These are phyloP conservation scores for Cygnus atratus DNA, from an alignment of 2,113 vertebrate species.

Conservation along the genomic window DNA sequence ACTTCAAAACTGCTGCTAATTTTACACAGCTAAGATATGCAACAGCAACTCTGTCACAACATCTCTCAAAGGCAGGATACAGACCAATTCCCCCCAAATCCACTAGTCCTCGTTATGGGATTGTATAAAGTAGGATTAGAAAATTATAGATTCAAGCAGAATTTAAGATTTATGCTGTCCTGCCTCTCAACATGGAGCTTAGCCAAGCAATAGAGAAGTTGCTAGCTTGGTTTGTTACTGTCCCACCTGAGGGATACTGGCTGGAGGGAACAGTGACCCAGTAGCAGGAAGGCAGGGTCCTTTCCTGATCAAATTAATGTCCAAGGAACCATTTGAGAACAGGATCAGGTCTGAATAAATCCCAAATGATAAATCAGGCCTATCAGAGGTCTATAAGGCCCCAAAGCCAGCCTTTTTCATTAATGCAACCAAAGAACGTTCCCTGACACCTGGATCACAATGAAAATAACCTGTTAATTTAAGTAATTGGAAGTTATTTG, in stretches of 20 bases:
- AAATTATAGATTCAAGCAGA: neutral
- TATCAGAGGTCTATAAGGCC: neutral
- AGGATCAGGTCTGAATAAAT: neutral
- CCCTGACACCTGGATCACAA: neutral
- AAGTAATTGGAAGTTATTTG: neutral
- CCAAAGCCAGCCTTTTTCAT: neutral
- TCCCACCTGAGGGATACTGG: neutral
- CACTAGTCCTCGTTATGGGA: neutral
- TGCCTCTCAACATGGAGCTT: neutral
- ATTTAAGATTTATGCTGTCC: neutral
- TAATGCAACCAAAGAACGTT: neutral
- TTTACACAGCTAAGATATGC: neutral
- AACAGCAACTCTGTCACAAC: neutral
- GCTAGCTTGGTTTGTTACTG: neutral
- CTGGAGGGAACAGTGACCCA: neutral
- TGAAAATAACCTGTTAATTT: neutral
- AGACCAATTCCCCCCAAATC: neutral
- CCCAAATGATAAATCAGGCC: neutral
- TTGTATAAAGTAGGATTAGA: neutral
- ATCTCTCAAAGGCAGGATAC: neutral
- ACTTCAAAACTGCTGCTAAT: neutral
- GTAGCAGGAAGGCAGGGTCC: neutral
- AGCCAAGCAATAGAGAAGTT: neutral
- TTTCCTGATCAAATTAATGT: neutral
- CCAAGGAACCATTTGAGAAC: neutral